Evolutionary conservation across 2,888 invertebrate species (phyloP), one percentile per base, ranked within the genome.

Genomic region (Scaptomyza polygonia): DNA sequence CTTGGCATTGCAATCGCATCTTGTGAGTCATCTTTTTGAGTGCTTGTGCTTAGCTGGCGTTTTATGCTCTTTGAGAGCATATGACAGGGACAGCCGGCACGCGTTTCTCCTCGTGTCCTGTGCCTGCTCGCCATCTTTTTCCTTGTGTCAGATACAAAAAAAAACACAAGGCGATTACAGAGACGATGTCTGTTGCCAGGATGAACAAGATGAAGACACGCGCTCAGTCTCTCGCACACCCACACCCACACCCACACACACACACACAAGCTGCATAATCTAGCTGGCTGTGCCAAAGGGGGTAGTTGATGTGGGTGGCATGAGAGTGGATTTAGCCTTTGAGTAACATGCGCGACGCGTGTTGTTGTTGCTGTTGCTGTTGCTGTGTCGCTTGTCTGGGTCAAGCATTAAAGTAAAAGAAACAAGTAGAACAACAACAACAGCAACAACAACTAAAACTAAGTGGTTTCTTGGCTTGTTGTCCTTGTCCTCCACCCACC

Each of bases 71-170:
- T 74, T 63, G 73, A 66, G 71, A 62, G 66, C 59, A 18, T 36
- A 36, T 45, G 55, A 52, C 53, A 70, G 66, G 39, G 34, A 52
- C 44, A 25, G 21, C 12, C 54, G 58, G 44, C 45, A 39, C 30
- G 18, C 40, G 44, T 44, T 34, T 12, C 56, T 54, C 27, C n/a
- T 44, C 32, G 34, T n/a, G 18, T n/a, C 36, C 30, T 47, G 25
- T 25, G 52, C 51, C 66, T 64, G 21, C 44, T 44, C 36, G 64
- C 49, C 44, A 52, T 32, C 44, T 73, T 79, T 72, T 55, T 67
- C 34, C 77, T 64, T 82, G 70, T 82, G 85, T 82, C 85, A 85
- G 85, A 82, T 65, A 55, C 84, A 79, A 69, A 51, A n/a, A n/a
- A n/a, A n/a, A n/a, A n/a, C n/a, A 67, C 56, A 34, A 77, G 78